Evolutionary conservation across 2,888 invertebrate genomes (phyloP).

Genomic region (Harpalus rufipes): DNA sequence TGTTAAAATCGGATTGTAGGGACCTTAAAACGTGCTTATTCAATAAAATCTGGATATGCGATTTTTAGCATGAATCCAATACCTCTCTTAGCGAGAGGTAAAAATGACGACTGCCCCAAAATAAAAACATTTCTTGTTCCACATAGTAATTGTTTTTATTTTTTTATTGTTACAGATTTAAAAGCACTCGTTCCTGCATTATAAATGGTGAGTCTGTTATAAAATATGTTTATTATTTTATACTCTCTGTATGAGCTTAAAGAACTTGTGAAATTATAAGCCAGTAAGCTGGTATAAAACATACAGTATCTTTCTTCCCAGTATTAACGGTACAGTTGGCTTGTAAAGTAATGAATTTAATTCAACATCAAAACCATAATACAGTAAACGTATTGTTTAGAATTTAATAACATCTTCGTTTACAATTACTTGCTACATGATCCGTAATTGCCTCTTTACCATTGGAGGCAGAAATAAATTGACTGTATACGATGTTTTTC

Average conservation of each 20-base stretch:
- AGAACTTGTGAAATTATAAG: not conserved
- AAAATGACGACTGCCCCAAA: too few relatives aligned
- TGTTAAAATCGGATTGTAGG: too few relatives aligned
- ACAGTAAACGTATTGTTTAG: conserved; percentile 60
- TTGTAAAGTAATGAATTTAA: conserved; percentile 57
- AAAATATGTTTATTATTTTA: not conserved
- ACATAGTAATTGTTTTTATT: too few relatives aligned
- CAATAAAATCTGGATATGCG: too few relatives aligned
- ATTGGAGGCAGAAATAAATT: conserved; percentile 30
- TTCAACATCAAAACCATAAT: conserved; percentile 31
- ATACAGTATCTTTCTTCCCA: not conserved
- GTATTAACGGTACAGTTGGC: conserved; percentile 36
- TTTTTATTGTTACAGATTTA: too few relatives aligned
- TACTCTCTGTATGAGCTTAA: not conserved
- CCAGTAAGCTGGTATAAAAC: conserved; percentile 29
- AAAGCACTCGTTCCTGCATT: too few relatives aligned
- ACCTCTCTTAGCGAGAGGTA: too few relatives aligned
- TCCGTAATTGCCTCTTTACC: conserved; percentile 50
- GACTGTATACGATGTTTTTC: conserved; percentile 47
- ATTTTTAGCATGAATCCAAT: too few relatives aligned
- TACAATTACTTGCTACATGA: conserved; percentile 20
- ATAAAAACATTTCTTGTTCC: too few relatives aligned
- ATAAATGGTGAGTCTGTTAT: not conserved
- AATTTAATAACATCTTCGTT: conserved; percentile 50
- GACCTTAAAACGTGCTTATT: too few relatives aligned